These are phyloP conservation scores for Oryzias woworae DNA, from an alignment of 2,113 vertebrate species.

Conservation along the genomic window DNA sequence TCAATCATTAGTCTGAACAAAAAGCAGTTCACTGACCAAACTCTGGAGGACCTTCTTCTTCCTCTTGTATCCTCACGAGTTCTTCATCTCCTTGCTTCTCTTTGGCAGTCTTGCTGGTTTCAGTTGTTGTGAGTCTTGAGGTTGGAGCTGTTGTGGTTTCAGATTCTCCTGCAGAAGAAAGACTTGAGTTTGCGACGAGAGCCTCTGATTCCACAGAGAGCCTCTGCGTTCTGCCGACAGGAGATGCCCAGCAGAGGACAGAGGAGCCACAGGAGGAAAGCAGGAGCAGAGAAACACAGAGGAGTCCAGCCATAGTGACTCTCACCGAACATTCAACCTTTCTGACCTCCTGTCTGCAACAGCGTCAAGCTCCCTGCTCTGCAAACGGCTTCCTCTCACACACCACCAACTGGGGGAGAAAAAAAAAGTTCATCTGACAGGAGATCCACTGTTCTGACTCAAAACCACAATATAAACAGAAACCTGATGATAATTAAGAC, in stretches of 20 bases:
- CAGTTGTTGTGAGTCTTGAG: slow-evolving; percentile 8
- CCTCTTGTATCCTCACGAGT: slow-evolving; percentile 5
- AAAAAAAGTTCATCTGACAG: no score
- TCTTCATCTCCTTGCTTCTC: slow-evolving; percentile 19
- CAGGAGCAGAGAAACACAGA: slow-evolving; percentile 27
- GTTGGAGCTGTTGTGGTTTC: slow-evolving; percentile 20
- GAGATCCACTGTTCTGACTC: no score
- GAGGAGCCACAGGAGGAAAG: slow-evolving; percentile 15
- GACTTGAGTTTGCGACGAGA: slow-evolving; percentile 1
- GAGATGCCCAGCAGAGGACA: background rate
- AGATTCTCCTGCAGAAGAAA: slow-evolving; percentile 16
- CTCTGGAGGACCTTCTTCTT: slow-evolving; percentile 34
- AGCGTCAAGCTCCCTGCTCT: background rate
- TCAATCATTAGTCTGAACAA: no score
- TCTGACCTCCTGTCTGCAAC: slow-evolving; percentile 15
- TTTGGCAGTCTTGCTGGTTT: slow-evolving; percentile 17
- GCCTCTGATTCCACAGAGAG: background rate
- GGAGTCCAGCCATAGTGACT: slow-evolving; percentile 39
- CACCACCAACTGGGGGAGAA: no score
- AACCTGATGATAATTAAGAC: no score
- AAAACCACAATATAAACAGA: no score
- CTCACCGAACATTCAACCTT: slow-evolving; percentile 34
- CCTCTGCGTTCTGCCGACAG: background rate
- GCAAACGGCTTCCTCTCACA: slow-evolving; percentile 22
- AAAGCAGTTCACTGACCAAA: slow-evolving; percentile 54